Conservation (phyloP, 1,140 invertebrate species). For the Cepaea nemoralis region DNA sequence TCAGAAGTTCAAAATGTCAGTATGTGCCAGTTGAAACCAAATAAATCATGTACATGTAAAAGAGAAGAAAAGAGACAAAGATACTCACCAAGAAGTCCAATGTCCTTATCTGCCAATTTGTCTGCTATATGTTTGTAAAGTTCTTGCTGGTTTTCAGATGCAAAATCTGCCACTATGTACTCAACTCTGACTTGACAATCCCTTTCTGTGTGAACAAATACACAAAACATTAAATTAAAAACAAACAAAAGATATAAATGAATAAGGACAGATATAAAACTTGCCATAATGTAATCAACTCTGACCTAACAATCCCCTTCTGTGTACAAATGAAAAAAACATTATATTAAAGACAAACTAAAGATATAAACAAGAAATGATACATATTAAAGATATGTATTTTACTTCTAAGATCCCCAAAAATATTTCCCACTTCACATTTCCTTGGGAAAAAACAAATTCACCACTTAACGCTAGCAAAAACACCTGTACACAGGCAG, state of each 20-base stretch:
- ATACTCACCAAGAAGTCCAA: conserved; percentile 85
- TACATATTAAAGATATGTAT: conserved; percentile 78
- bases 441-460: too few relatives aligned
- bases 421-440: too few relatives aligned
- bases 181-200: conserved; percentile 79
- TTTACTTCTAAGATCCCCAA: too few relatives aligned
- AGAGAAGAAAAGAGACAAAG: neutral
- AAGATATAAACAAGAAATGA: too few relatives aligned
- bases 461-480: too few relatives aligned
- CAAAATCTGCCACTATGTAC: conserved; percentile 84
- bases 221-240: too few relatives aligned
- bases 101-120: conserved; percentile 76
- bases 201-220: conserved; percentile 55
- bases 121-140: conserved; percentile 71
- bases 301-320: conserved; percentile 75
- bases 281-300: conserved; percentile 83
- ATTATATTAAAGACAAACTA: too few relatives aligned
- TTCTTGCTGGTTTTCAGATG: conserved; percentile 77
- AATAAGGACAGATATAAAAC: conserved; percentile 80
- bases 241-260: too few relatives aligned
- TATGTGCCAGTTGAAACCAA: too few relatives aligned
- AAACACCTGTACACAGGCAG: too few relatives aligned
- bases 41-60: too few relatives aligned
- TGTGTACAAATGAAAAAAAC: conserved; percentile 41
- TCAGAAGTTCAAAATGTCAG: too few relatives aligned